Conservation (phyloP, 2,113 vertebrate species). For the Manacus vitellinus region DNA sequence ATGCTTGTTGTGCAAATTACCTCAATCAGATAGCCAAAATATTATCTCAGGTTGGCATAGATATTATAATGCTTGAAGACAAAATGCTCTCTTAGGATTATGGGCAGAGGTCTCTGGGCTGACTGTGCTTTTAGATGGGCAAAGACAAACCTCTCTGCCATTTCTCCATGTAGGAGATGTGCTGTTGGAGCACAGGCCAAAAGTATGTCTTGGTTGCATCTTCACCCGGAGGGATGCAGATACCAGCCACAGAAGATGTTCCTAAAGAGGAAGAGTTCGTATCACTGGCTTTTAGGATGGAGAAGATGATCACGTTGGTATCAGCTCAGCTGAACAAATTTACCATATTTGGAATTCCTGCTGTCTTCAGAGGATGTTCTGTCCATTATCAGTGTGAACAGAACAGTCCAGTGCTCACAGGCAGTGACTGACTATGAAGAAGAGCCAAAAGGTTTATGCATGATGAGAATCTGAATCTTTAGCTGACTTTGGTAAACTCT, state of each 20-base stretch:
- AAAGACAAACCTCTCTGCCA: neutral
- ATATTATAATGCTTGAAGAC: neutral
- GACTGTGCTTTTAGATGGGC: neutral
- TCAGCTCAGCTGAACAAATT: neutral
- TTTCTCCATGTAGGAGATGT: neutral
- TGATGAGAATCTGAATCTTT: neutral
- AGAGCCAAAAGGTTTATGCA: neutral
- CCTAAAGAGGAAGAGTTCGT: neutral
- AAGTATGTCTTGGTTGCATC: neutral
- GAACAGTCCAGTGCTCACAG: neutral
- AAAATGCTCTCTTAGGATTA: slow-evolving; percentile 3
- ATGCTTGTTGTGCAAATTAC: neutral
- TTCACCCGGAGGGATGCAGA: neutral
- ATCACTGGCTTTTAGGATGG: neutral
- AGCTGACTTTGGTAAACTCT: neutral
- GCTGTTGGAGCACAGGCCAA: neutral
- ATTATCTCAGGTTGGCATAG: slow-evolving; percentile 30
- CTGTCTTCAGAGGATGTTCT: neutral
- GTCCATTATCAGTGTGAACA: neutral
- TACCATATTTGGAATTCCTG: neutral
- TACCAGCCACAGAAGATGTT: neutral
- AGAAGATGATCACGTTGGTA: neutral
- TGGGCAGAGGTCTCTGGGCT: neutral
- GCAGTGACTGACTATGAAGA: rapidly evolving
- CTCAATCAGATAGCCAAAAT: slow-evolving; percentile 25